Conservation (phyloP, 2,888 invertebrate species). For the Neria commutata region DNA sequence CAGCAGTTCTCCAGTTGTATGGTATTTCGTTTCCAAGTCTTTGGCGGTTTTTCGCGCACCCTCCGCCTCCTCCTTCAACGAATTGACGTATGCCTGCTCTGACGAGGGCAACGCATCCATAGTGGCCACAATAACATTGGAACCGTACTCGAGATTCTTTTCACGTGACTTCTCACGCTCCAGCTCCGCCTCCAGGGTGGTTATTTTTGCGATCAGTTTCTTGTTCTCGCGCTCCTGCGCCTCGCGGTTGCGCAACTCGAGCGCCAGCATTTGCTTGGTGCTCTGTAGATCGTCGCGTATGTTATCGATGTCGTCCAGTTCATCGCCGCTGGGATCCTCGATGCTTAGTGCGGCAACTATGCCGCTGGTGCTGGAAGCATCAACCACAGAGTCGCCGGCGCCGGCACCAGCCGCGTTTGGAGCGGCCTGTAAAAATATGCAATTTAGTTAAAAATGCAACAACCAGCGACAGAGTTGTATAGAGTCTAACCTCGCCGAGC, state of each 20-base stretch:
- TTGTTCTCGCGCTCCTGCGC: slow-evolving; percentile 86
- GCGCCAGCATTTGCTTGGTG: slow-evolving; percentile 86
- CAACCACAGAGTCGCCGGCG: slow-evolving; percentile 11
- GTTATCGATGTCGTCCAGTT: slow-evolving; percentile 90
- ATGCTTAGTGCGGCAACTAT: slow-evolving; percentile 52
- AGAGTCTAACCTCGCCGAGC: slow-evolving; percentile 42
- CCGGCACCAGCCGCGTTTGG: slow-evolving; percentile 19
- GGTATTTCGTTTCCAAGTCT: slow-evolving; percentile 80
- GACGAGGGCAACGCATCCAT: slow-evolving; percentile 60
- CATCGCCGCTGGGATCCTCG: slow-evolving; percentile 78
- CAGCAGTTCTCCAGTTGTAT: slow-evolving; percentile 75
- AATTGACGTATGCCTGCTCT: slow-evolving; percentile 71
- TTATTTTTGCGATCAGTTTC: slow-evolving; percentile 77
- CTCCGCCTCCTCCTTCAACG: slow-evolving; percentile 75
- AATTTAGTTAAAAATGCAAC: background rate
- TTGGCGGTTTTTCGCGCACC: slow-evolving; percentile 80
- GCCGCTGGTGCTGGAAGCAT: slow-evolving; percentile 34
- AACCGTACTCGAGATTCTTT: slow-evolving; percentile 54
- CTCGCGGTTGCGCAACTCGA: slow-evolving; percentile 85
- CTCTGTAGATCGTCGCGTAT: slow-evolving; percentile 89
- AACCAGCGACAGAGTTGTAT: too few relatives aligned
- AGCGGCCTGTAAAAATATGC: background rate
- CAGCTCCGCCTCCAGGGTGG: slow-evolving; percentile 81
- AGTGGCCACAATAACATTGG: slow-evolving; percentile 54
- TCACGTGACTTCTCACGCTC: slow-evolving; percentile 69